Conservation (phyloP, 2,888 invertebrate species). For the Andrena flavipes region DNA sequence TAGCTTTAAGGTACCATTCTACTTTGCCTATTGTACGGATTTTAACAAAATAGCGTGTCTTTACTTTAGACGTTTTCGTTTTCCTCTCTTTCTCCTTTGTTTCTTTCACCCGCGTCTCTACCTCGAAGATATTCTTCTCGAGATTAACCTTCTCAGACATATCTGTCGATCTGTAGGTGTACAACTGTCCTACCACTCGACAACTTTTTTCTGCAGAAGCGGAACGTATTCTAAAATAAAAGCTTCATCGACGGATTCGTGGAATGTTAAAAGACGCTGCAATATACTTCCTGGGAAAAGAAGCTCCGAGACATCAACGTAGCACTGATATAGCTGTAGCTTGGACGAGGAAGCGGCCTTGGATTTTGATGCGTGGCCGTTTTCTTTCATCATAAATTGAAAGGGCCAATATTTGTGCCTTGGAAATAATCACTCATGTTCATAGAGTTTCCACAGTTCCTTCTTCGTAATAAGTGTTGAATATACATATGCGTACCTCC, state of each 20-base stretch:
- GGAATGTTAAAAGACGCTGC: not conserved
- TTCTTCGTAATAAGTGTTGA: too few species aligned
- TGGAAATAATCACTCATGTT: not conserved
- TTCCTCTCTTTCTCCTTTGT: conserved; percentile 61
- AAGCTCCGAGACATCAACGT: conserved; percentile 75
- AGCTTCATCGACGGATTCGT: not conserved
- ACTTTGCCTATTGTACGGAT: too few species aligned
- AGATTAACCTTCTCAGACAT: conserved; percentile 72
- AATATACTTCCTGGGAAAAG: conserved; percentile 79
- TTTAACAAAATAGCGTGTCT: not conserved
- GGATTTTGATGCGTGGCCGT: not conserved
- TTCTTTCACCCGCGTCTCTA: conserved; percentile 42
- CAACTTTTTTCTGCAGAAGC: conserved; percentile 65
- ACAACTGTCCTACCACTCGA: conserved; percentile 71
- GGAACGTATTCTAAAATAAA: not conserved
- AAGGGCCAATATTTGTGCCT: conserved; percentile 79
- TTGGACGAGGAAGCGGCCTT: not conserved
- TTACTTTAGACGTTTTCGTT: conserved; percentile 57
- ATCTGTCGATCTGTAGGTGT: conserved; percentile 54
- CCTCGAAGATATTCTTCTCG: conserved; percentile 61
- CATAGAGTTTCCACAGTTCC: not conserved
- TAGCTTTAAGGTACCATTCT: too few species aligned
- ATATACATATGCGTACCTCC: conserved; percentile 58
- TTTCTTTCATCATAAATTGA: conserved; percentile 63
- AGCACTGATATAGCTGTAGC: conserved; percentile 71